phyloP scores from a whole-genome alignment of 2,888 invertebrate species.

The Athalia cordata region DNA sequence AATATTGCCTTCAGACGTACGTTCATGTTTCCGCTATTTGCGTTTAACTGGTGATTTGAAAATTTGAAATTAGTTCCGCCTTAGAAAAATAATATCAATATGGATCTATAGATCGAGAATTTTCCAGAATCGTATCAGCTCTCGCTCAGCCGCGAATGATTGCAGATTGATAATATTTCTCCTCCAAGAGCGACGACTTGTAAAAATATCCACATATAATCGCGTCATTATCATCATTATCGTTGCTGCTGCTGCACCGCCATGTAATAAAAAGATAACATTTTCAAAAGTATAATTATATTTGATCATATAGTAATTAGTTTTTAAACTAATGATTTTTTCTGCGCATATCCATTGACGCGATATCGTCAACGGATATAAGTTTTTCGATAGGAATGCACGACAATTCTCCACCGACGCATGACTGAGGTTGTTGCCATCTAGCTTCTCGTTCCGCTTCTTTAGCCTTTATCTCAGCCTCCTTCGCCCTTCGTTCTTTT shows the following conservation, averaged over 20 bases:
- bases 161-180: no score
- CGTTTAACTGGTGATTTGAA: no score
- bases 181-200: no score
- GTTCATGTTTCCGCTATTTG: no score
- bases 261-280: conserved; percentile 6
- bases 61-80: no score
- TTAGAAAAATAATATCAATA: no score
- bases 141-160: no score
- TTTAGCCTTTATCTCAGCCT: conserved; percentile 82
- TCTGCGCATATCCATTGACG: conserved; percentile 70
- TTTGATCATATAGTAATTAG: conserved; percentile 47
- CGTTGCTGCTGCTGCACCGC: conserved; percentile 8
- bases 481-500: conserved; percentile 85
- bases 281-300: conserved; percentile 47
- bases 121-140: no score
- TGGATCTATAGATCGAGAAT: no score
- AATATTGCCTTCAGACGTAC: no score
- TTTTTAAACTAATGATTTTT: conserved; percentile 66
- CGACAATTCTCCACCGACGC: conserved; percentile 88
- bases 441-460: conserved; percentile 78
- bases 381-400: conserved; percentile 89
- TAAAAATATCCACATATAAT: no score
- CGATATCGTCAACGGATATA: conserved; percentile 75
- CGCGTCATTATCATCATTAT: no score
- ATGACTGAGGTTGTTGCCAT: conserved; percentile 77